phyloP scores from a whole-genome alignment of 2,888 invertebrate genomes.

The Dryocosmus kuriphilus region DNA sequence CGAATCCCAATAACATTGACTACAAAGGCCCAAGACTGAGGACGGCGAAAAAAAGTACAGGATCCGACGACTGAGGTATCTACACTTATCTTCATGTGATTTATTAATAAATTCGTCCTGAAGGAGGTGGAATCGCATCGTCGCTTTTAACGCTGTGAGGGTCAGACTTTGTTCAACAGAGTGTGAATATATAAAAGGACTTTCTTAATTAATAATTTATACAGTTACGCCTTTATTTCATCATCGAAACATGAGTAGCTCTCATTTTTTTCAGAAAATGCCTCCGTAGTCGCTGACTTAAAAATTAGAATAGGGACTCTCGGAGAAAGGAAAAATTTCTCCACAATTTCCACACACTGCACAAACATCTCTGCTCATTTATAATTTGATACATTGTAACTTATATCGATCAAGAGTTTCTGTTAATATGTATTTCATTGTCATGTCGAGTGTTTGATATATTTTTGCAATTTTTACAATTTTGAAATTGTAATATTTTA shows the following conservation, averaged over 20 bases:
- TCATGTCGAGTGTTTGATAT: background rate
- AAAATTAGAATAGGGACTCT: background rate
- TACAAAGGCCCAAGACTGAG: constrained; percentile 91
- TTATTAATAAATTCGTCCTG: constrained; percentile 16
- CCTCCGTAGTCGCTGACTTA: background rate
- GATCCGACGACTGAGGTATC: constrained; percentile 82
- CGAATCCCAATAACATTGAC: constrained; percentile 93
- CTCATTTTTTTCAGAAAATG: background rate
- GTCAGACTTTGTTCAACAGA: background rate
- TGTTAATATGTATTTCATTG: constrained; percentile 16
- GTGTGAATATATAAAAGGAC: background rate
- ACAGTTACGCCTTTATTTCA: background rate
- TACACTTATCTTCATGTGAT: constrained; percentile 46
- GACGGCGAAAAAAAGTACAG: constrained; percentile 86
- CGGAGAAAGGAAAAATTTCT: background rate
- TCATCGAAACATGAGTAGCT: background rate
- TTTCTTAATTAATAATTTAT: no score
- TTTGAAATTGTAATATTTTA: background rate
- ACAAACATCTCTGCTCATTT: constrained; percentile 10
- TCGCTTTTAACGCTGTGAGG: background rate
- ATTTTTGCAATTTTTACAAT: constrained; percentile 12
- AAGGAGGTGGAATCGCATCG: background rate
- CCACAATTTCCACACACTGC: background rate
- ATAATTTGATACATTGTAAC: constrained; percentile 17
- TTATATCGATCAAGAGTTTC: background rate